Evolutionary conservation across 1,140 invertebrate genomes (phyloP).

Genomic region (Drosophila nigrodunni): DNA sequence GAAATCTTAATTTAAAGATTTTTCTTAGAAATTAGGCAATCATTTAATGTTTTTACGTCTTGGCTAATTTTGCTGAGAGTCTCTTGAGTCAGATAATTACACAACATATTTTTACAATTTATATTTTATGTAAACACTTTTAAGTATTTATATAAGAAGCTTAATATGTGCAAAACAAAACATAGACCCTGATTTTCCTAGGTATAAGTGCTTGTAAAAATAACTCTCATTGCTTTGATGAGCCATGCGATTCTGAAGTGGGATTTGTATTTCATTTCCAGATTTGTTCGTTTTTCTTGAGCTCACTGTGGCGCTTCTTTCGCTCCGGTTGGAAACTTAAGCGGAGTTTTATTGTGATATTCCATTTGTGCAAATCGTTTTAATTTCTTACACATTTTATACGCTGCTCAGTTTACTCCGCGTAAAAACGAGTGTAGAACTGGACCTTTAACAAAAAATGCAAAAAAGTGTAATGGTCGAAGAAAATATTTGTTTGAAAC

Average conservation of each 20-base stretch:
- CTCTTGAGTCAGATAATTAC: too few relatives aligned
- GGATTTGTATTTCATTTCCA: conserved; percentile 47
- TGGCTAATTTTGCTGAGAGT: too few relatives aligned
- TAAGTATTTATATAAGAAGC: not conserved
- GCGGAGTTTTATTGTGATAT: not conserved
- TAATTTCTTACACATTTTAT: conserved; percentile 77
- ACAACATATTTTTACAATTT: too few relatives aligned
- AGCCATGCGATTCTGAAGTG: conserved; percentile 8
- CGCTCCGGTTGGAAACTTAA: not conserved
- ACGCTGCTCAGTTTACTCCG: conserved; percentile 60
- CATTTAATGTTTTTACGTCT: too few relatives aligned
- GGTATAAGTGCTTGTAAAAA: not conserved
- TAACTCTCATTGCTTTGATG: conserved; percentile 3
- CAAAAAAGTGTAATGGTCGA: too few relatives aligned
- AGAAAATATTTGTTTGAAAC: too few relatives aligned
- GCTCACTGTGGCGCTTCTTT: conserved; percentile 6
- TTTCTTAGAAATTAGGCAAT: too few relatives aligned
- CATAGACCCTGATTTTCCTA: not conserved
- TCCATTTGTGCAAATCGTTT: conserved; percentile 67
- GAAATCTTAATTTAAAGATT: too few relatives aligned
- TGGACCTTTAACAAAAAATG: conserved; percentile 2
- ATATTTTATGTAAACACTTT: not conserved
- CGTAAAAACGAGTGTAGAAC: conserved; percentile 21
- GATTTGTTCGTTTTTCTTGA: conserved; percentile 37
- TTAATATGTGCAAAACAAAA: not conserved